Conservation (phyloP, 2,113 vertebrate genomes). For the Boulengeromyrus knoepffleri region DNA sequence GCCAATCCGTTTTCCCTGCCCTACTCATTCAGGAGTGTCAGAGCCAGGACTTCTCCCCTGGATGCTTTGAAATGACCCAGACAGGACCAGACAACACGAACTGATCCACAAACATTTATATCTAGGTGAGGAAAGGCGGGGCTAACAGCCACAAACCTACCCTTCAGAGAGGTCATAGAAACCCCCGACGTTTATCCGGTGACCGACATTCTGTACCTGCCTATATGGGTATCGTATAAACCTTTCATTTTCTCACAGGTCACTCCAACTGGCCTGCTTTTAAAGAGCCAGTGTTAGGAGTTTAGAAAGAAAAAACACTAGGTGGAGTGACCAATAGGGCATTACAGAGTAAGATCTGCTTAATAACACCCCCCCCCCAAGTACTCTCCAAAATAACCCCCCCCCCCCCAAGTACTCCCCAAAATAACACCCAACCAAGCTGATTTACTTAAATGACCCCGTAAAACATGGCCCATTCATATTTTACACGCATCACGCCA, state of each 20-base stretch:
- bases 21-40: neutral
- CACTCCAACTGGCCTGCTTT: neutral
- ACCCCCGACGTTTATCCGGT: neutral
- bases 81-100: neutral
- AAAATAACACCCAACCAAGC: slow-evolving; percentile 7
- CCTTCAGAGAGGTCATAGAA: neutral
- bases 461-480: neutral
- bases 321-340: neutral
- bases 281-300: neutral
- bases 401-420: too few species aligned
- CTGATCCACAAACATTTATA: neutral
- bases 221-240: neutral
- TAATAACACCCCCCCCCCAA: neutral
- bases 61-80: neutral
- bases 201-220: neutral
- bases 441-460: neutral
- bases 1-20: neutral
- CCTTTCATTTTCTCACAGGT: neutral
- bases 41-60: neutral
- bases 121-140: neutral
- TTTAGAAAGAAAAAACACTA: neutral
- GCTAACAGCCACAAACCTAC: neutral
- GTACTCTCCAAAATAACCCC: neutral
- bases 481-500: neutral
- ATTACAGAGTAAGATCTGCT: neutral